Evolutionary conservation across 64 coral and sea anemone species (phyloP).

Genomic region (Stichodactyla helianthus): DNA sequence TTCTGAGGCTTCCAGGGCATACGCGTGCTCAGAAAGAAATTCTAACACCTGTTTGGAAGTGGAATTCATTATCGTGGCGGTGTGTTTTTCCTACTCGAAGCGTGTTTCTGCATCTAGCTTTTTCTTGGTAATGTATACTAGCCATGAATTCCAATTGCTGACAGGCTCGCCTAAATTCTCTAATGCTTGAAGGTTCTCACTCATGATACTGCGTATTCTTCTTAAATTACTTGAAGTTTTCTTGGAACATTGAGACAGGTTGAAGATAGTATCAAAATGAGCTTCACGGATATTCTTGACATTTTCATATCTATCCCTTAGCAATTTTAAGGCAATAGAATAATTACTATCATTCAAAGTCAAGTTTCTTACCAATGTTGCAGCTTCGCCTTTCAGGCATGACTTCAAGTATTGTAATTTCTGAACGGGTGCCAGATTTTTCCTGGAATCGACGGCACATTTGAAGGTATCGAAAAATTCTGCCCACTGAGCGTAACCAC

Average conservation of each 20-base stretch:
- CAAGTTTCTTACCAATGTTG: not conserved
- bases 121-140: conserved; percentile 35
- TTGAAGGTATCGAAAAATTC: conserved; percentile 32
- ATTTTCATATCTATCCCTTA: not conserved
- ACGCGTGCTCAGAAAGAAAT: conserved; percentile 32
- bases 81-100: conserved; percentile 44
- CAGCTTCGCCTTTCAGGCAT: not conserved
- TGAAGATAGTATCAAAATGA: conserved; percentile 13
- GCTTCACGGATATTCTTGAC: conserved; percentile 1
- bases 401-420: conserved; percentile 8
- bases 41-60: conserved; percentile 12
- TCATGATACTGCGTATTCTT: not conserved
- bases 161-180: conserved; percentile 25
- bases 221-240: not conserved
- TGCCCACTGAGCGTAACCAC: conserved; percentile 24
- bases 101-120: conserved; percentile 37
- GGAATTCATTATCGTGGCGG: conserved; percentile 2
- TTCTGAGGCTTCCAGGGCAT: conserved; percentile 38
- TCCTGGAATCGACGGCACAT: conserved; percentile 34
- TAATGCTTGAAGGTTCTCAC: not conserved
- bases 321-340: not conserved
- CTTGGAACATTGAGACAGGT: not conserved
- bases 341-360: conserved; percentile 12
- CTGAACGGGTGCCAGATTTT: conserved; percentile 21
- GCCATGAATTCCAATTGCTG: conserved; percentile 23